Conservation (phyloP, 2,888 invertebrate species). For the Diarsia mendica region DNA sequence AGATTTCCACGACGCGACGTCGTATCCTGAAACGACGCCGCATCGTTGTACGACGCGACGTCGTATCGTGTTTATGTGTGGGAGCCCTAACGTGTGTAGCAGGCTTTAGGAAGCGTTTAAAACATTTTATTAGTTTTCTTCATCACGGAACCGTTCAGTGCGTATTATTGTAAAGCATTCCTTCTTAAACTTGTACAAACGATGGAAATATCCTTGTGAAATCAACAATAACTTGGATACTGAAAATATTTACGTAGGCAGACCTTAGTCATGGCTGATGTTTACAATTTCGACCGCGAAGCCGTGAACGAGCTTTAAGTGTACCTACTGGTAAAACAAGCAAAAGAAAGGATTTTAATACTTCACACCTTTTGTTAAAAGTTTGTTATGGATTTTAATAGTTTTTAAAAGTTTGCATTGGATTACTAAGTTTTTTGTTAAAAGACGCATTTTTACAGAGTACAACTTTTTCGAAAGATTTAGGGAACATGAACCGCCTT, state of each 20-base stretch:
- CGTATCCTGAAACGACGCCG: too few species aligned
- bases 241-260: conserved; percentile 50
- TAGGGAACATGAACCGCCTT: too few species aligned
- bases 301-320: conserved; percentile 23
- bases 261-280: conserved; percentile 39
- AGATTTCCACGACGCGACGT: too few species aligned
- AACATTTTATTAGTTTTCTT: too few species aligned
- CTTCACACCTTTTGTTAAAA: conserved; percentile 12
- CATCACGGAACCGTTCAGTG: conserved; percentile 16
- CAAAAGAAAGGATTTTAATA: not conserved
- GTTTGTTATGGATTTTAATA: not conserved
- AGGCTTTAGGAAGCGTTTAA: too few species aligned
- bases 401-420: not conserved
- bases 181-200: conserved; percentile 19
- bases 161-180: conserved; percentile 32
- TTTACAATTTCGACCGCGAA: conserved; percentile 37
- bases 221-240: conserved; percentile 49
- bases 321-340: not conserved
- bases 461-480: not conserved
- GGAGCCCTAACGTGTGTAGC: too few species aligned
- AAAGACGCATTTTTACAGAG: not conserved
- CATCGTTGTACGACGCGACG: too few species aligned
- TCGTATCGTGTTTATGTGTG: too few species aligned
- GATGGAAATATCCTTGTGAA: conserved; percentile 45
- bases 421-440: not conserved